Evolutionary conservation across 2,888 invertebrate species (phyloP).

Genomic region (Agonum fuliginosum): DNA sequence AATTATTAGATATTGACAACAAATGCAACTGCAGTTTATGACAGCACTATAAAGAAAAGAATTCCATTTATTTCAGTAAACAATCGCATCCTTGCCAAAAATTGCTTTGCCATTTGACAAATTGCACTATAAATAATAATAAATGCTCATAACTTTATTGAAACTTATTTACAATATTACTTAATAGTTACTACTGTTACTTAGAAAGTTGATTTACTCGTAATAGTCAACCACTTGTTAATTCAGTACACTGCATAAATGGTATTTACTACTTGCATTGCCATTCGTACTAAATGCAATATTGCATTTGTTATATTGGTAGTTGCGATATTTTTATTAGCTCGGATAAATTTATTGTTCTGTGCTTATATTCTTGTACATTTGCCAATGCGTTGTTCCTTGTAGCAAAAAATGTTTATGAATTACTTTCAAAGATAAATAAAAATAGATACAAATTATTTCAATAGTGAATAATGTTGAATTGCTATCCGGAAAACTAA

Average conservation of each 20-base stretch:
- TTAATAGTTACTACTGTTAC: not conserved
- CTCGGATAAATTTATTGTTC: too few relatives aligned
- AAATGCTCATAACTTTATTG: not conserved
- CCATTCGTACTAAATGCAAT: not conserved
- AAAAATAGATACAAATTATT: too few relatives aligned
- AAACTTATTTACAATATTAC: not conserved
- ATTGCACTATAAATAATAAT: too few relatives aligned
- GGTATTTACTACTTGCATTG: not conserved
- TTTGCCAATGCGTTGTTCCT: too few relatives aligned
- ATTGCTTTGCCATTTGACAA: not conserved
- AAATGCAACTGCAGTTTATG: too few relatives aligned
- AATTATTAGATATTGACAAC: not conserved
- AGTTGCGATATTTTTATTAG: not conserved
- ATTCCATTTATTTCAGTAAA: not conserved
- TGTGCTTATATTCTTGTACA: too few relatives aligned
- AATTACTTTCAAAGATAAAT: too few relatives aligned
- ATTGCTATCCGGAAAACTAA: too few relatives aligned
- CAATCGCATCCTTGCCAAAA: not conserved
- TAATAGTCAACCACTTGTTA: slow-evolving; percentile 23
- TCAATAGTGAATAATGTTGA: too few relatives aligned
- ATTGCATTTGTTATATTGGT: not conserved
- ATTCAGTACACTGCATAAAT: slow-evolving; percentile 3
- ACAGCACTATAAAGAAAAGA: not conserved
- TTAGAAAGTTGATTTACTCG: slow-evolving; percentile 18
- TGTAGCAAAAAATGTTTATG: too few relatives aligned